Base-by-base conservation (phyloP, 2,113 vertebrate species). In the Pangasianodon gigas region DNA sequence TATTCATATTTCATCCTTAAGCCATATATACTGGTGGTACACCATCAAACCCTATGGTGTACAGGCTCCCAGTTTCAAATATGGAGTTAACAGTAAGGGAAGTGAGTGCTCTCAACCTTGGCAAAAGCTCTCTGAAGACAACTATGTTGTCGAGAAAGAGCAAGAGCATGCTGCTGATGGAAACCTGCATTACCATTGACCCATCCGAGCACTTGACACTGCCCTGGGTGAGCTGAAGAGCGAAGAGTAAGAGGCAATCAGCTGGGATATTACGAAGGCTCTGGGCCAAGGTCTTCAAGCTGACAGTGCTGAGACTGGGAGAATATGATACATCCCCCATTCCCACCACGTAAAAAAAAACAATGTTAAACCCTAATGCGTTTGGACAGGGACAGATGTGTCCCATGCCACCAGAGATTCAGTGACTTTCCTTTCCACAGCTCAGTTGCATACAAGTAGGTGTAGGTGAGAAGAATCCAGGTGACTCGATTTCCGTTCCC, bases 381-480 rank as follows among this genome's bases (percentile, higher is more conserved):
- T 93, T 91, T 24, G 87, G 92, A 93, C 92, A 94, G 90, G 89
- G 88, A 93, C 93, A 94, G 93, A 92, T 91, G 92, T 89, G 88
- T 84, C 90, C 56, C n/a, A 46, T 0, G 87, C 85, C 91, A 83
- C 89, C 77, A 82, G 90, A 89, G 92, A 93, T 79, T 93, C 79
- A 26, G 21, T 91, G 90, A 92, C 90, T 87, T 90, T 91, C 81
- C 91, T 89, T 69, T 52, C 77, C 74, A 85, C 37, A 52, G 46
- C 52, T 71, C 37, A 52, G 69, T 46, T 84, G 77, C 79, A 84
- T 58, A 75, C 82, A 87, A 44, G 19, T 56, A 88, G 87, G 77
- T 32, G 52, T 65, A 46, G 75, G 85, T 67, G 80, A 89, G 87
- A 77, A 62, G 85, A 58, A 71, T 71, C 52, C 82, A 85, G 74